Evolutionary conservation across 30 jellyfish, hydroid and myxozoan species (phyloP), one percentile per base, ranked within the genome.

Genomic region (Mastigias papua): DNA sequence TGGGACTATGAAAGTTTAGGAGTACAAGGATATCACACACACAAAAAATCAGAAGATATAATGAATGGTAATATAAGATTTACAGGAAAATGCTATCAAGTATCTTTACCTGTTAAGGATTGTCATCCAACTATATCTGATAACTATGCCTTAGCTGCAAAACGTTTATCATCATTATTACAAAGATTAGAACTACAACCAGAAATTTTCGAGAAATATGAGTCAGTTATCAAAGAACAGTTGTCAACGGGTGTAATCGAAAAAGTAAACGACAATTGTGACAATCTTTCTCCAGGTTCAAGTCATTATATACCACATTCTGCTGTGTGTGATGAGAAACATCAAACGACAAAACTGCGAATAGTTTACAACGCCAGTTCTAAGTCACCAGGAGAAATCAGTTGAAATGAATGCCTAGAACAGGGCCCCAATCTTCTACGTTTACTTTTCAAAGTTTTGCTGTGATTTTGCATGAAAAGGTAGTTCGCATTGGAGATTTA

Each of bases 1-100:
- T 64, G 84, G 92, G 58, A 82, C 22, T 11, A 30, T 34, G 88
- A 82, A 32, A 25, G 65, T 3, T 7, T 82, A 25, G 86, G 92
- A 1, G 48, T 82, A n/a, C 67, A 42, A 26, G 50, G 48, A 0
- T 29, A 35, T 26, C 23, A 20, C 5, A 16, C 1, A 28, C 78
- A 82, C 65, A 48, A 15, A 0, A 49, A 26, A 0, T 88, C 50
- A 1, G 3, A 46, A 4, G 78, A 82, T 5, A 82, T 10, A 68
- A 67, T 82, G 25, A 42, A 8, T 1, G 84, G 68, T 11, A 87
- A 82, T 10, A 34, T 69, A 28, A 20, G 23, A 7, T 82, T 66
- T 25, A 32, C 2, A 5, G 92, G 68, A 6, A 62, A 73, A 5
- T 1, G 86, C 2, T 81, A 65, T 37, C 50, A 62, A 33, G 86